Base-by-base conservation (phyloP, 2,888 invertebrate species). In the Rotaria sp. region DNA sequence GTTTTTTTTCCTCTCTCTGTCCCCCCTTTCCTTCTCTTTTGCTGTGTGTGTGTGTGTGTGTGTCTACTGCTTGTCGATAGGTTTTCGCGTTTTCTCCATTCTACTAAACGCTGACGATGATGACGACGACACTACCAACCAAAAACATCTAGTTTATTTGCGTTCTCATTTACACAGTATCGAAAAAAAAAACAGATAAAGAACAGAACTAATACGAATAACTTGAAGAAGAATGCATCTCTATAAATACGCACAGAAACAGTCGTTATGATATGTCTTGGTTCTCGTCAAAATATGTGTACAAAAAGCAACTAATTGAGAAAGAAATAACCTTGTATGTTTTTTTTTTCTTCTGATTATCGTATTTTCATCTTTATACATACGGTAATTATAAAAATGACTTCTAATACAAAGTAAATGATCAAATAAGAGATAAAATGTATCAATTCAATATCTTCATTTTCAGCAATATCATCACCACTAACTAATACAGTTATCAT, bases 271-370 rank as follows among this genome's bases (percentile, higher is more conserved):
- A 35, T 18, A 67, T 15, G 30, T 4, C 30, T 35, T 30, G 35
- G 21, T 11, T 30, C 30, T 35, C 30, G 30, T 18, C 30, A 67
- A 35, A 30, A 67, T 67, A 67, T 18, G 35, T 67, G 67, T 67
- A 35, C 67, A 67, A 67, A 67, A 67, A 67, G n/a, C 67, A 67
- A 67, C 30, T 67, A 15, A 67, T 67, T 67, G 67, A 67, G 13
- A 30, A 67, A 35, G 67, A 30, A 67, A 67, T 67, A 30, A 67
- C 67, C 67, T 67, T 67, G 30, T 30, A 67, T 30, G n/a, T 15
- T 50, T 10, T 50, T 13, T 30, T 67, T 67, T 13, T 35, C 67
- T 67, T 35, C 67, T 67, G 67, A 67, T 67, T 67, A 67, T 67
- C 30, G 13, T 67, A 13, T 67, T 67, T 67, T 67, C 30, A 13